Conservation (phyloP, 2,113 vertebrate genomes). For the Saguinus midas region DNA sequence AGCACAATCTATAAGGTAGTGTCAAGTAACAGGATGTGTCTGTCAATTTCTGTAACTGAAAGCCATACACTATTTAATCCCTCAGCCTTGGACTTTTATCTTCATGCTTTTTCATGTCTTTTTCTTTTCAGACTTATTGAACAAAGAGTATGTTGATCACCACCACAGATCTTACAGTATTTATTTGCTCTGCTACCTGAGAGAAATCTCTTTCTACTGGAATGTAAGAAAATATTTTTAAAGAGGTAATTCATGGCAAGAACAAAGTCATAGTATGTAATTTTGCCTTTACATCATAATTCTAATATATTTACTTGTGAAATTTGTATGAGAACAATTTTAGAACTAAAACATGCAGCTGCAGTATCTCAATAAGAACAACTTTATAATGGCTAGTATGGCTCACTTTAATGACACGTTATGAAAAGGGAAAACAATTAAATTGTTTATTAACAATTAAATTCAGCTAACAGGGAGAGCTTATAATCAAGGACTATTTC, state of each 20-base stretch:
- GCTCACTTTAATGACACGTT: background rate
- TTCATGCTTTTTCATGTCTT: background rate
- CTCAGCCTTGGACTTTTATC: background rate
- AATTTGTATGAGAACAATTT: background rate
- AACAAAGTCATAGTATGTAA: background rate
- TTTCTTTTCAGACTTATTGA: background rate
- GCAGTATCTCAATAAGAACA: background rate
- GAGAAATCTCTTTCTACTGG: background rate
- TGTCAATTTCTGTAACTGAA: background rate
- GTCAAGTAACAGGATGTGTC: background rate
- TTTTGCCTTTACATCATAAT: background rate
- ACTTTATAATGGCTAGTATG: background rate
- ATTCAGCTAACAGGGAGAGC: background rate
- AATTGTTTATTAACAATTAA: background rate
- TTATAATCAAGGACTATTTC: background rate
- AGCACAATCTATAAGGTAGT: background rate
- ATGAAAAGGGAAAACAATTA: background rate
- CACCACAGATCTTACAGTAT: background rate
- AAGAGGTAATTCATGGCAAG: background rate
- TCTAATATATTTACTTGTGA: background rate
- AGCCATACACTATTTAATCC: background rate
- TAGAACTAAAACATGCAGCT: background rate
- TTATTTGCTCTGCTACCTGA: background rate
- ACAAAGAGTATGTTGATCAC: background rate
- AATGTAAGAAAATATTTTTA: background rate